Percentiles rank a stretch among this genome's conserved stretches.
Conservation (phyloP, 2,888 invertebrate species). For the Nymphalis urticae region DNA sequence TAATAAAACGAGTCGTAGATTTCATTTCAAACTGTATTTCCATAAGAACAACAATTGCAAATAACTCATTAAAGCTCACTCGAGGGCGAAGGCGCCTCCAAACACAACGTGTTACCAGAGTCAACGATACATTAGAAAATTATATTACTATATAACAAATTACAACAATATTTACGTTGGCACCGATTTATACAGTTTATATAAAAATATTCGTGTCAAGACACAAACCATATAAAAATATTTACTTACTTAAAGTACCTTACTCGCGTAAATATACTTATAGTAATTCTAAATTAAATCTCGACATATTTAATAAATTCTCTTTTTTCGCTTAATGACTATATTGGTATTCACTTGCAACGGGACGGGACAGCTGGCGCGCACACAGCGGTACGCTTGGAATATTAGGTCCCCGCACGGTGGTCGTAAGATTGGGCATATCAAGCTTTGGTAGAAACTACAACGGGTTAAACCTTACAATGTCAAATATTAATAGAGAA, state of each 20-base stretch:
- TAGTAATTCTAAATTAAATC: constrained; percentile 73
- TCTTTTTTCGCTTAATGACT: constrained; percentile 65
- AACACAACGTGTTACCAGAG: constrained; percentile 63
- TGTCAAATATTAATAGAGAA: constrained; percentile 33
- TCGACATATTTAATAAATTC: constrained; percentile 71
- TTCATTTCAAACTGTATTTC: constrained; percentile 75
- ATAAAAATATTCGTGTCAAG: constrained; percentile 75
- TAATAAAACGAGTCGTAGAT: constrained; percentile 45
- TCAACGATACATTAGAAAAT: constrained; percentile 76
- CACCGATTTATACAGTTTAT: constrained; percentile 75
- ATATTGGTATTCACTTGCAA: constrained; percentile 66
- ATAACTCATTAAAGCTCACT: constrained; percentile 73
- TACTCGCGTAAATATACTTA: constrained; percentile 75
- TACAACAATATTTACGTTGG: constrained; percentile 80
- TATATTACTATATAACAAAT: constrained; percentile 80
- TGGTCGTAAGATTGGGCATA: constrained; percentile 24
- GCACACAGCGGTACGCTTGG: constrained; percentile 11
- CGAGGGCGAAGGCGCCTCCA: constrained; percentile 41
- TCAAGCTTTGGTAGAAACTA: constrained; percentile 54
- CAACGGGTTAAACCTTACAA: constrained; percentile 21
- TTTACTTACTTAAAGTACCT: constrained; percentile 73
- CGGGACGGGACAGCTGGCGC: constrained; percentile 53
- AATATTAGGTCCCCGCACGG: not conserved
- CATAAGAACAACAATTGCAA: constrained; percentile 79
- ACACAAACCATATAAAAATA: constrained; percentile 78